These are phyloP conservation scores for Leucozona laternaria DNA, from an alignment of 2,888 invertebrate genomes.

Conservation along the genomic window DNA sequence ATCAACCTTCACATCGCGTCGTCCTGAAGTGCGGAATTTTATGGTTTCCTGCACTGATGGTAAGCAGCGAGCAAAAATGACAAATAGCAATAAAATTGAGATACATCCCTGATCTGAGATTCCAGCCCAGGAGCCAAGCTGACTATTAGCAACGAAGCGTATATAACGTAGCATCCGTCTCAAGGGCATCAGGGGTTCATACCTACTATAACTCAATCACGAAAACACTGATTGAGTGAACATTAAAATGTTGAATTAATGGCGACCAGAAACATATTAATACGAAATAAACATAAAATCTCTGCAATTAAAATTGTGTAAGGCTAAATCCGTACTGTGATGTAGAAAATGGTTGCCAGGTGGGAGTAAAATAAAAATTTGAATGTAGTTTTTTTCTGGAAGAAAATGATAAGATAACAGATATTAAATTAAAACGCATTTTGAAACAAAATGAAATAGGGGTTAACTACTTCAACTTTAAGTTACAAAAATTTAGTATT, in stretches of 20 bases:
- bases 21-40: slow-evolving; percentile 41
- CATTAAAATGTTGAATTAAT: slow-evolving; percentile 70
- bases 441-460: no score
- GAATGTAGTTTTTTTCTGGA: no score
- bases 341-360: slow-evolving; percentile 22
- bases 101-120: slow-evolving; percentile 35
- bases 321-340: neutral
- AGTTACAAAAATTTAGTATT: no score
- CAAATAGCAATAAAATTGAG: slow-evolving; percentile 63
- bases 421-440: no score
- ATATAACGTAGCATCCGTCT: slow-evolving; percentile 20
- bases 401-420: no score
- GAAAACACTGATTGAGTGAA: slow-evolving; percentile 63
- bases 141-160: slow-evolving; percentile 50
- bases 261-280: slow-evolving; percentile 74
- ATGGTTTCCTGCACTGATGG: slow-evolving; percentile 45
- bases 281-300: slow-evolving; percentile 70
- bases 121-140: slow-evolving; percentile 52
- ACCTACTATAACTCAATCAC: slow-evolving; percentile 8
- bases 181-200: neutral
- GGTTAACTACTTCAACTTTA: no score
- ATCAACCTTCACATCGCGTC: slow-evolving; percentile 31
- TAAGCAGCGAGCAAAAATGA: slow-evolving; percentile 55
- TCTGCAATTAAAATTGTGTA: slow-evolving; percentile 56
- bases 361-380: neutral